Conservation (phyloP, 2,888 invertebrate genomes). For the Habroteleia sp. region DNA sequence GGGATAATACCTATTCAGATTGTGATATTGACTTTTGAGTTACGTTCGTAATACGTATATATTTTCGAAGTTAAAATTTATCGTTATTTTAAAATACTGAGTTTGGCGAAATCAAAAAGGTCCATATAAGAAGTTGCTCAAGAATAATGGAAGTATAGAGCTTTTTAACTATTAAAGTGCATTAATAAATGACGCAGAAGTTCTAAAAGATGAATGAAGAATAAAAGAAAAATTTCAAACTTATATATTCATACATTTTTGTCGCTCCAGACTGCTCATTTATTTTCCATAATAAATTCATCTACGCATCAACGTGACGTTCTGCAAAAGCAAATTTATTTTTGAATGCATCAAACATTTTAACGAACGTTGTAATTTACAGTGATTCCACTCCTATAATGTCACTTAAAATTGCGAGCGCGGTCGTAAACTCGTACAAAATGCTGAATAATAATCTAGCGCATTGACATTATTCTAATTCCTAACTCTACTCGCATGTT, state of each 20-base stretch:
- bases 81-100: constrained; percentile 39
- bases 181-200: constrained; percentile 48
- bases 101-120: constrained; percentile 22
- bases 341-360: constrained; percentile 25
- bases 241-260: constrained; percentile 8
- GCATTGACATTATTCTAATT: constrained; percentile 41
- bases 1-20: constrained; percentile 47
- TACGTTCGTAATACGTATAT: constrained; percentile 26
- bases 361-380: constrained; percentile 29
- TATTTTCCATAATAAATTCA: constrained; percentile 32
- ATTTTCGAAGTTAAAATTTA: constrained; percentile 45
- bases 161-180: constrained; percentile 41
- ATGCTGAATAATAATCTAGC: constrained; percentile 23
- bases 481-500: constrained; percentile 7
- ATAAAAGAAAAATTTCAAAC: not conserved
- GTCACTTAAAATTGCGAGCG: constrained; percentile 33
- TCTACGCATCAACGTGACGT: constrained; percentile 6
- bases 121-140: constrained; percentile 20
- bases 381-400: constrained; percentile 24
- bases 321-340: constrained; percentile 32
- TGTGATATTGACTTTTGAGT: constrained; percentile 40
- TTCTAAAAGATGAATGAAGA: too few relatives aligned
- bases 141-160: constrained; percentile 25
- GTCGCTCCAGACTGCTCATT: not conserved
- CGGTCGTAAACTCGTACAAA: constrained; percentile 28